Percentiles rank a stretch among this genome's conserved stretches.
Evolutionary conservation across 2,113 vertebrate genomes (phyloP).

Genomic region (Lamprologus ornatipinnis): DNA sequence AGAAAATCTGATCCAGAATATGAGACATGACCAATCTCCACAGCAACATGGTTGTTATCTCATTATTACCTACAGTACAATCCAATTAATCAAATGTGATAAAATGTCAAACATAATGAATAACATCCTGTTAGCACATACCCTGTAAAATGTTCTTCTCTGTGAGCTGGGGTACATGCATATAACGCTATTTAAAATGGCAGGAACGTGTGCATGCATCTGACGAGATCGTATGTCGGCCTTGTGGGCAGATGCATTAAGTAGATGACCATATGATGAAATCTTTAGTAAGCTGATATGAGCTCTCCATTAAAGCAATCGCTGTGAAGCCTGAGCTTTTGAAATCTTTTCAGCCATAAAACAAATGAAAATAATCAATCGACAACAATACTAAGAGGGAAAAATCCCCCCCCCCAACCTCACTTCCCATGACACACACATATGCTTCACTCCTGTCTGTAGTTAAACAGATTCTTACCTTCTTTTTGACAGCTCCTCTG

Average conservation of each 20-base stretch:
- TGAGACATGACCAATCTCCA: background rate
- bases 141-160: background rate
- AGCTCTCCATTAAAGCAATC: background rate
- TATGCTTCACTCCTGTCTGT: background rate
- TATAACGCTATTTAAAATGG: background rate
- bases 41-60: background rate
- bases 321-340: background rate
- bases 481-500: background rate
- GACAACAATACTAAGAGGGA: background rate
- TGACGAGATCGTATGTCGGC: background rate
- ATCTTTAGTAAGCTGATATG: background rate
- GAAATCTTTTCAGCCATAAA: background rate
- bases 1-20: background rate
- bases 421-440: too few species aligned
- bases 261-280: background rate
- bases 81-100: background rate
- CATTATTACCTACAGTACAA: background rate
- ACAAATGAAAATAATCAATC: background rate
- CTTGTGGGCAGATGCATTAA: background rate
- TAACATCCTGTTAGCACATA: background rate
- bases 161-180: background rate
- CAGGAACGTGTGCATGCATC: background rate
- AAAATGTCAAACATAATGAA: background rate
- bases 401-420: accelerated
- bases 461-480: background rate